Conservation (phyloP, 2,888 invertebrate genomes). For the Eupeodes latifasciatus region DNA sequence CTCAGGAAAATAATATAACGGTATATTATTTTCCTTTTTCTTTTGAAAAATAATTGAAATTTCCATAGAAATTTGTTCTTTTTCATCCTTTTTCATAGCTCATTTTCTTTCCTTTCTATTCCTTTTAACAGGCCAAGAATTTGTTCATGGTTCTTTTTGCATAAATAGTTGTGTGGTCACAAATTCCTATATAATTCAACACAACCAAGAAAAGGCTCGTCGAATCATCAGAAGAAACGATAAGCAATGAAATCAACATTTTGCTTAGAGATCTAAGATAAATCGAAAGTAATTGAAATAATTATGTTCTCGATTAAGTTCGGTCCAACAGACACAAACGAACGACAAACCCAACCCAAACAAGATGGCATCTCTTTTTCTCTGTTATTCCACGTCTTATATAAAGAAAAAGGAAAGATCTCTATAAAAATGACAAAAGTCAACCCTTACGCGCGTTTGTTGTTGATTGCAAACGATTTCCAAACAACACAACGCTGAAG, state of each 20-base stretch:
- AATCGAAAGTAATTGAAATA: slow-evolving; percentile 82
- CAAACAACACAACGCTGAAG: slow-evolving; percentile 41
- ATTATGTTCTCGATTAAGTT: slow-evolving; percentile 83
- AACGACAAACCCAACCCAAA: slow-evolving; percentile 15
- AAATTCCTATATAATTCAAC: slow-evolving; percentile 38
- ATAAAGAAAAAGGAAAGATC: background rate
- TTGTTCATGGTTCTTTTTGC: background rate
- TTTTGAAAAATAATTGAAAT: slow-evolving; percentile 52
- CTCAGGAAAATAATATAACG: slow-evolving; percentile 27
- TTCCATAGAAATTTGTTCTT: slow-evolving; percentile 57
- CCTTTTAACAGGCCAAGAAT: background rate
- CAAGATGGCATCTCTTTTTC: slow-evolving; percentile 59
- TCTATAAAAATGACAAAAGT: slow-evolving; percentile 28
- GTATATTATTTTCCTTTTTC: slow-evolving; percentile 3
- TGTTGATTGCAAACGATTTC: slow-evolving; percentile 32
- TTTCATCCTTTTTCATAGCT: slow-evolving; percentile 45
- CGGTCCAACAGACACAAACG: slow-evolving; percentile 14
- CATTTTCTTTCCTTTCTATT: slow-evolving; percentile 27
- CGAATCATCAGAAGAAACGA: background rate
- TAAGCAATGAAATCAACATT: slow-evolving; percentile 40
- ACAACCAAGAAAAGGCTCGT: slow-evolving; percentile 39
- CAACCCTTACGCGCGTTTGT: slow-evolving; percentile 59
- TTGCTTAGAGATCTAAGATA: slow-evolving; percentile 80
- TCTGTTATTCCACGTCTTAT: slow-evolving; percentile 19
- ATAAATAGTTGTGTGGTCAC: slow-evolving; percentile 15